phyloP scores from a whole-genome alignment of 1,140 invertebrate species.

The Hetaerina americana region DNA sequence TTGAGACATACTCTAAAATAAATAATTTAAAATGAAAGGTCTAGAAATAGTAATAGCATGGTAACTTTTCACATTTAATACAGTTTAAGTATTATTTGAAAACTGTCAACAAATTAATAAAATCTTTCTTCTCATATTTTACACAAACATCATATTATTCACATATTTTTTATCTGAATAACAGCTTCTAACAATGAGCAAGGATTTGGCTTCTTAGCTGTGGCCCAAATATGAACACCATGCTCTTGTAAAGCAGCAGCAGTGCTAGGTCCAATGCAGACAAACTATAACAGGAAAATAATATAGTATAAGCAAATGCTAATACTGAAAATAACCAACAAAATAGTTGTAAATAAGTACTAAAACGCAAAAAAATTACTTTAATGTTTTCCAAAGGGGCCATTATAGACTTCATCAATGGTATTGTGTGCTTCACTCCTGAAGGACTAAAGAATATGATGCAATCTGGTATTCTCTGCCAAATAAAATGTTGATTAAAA shows the following conservation, averaged over 20 bases:
- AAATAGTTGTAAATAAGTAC: background rate
- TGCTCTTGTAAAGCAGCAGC: slow-evolving; percentile 25
- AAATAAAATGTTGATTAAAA: no score
- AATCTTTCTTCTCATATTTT: no score
- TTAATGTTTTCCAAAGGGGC: slow-evolving; percentile 21
- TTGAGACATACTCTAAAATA: no score
- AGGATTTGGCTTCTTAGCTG: slow-evolving; percentile 26
- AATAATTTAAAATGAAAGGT: no score
- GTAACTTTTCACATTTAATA: no score
- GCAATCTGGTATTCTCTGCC: slow-evolving; percentile 22
- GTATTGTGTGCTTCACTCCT: slow-evolving; percentile 23
- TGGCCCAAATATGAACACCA: slow-evolving; percentile 22
- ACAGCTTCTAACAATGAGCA: slow-evolving; percentile 8
- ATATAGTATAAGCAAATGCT: background rate
- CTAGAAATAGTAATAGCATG: no score
- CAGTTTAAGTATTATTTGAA: no score
- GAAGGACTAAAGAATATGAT: slow-evolving; percentile 36
- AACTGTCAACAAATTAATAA: no score
- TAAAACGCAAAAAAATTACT: slow-evolving; percentile 7
- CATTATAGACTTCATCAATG: slow-evolving; percentile 20
- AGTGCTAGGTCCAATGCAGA: slow-evolving; percentile 34
- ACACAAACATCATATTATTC: no score
- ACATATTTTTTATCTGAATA: no score
- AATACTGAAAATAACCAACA: background rate
- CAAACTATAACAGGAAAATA: slow-evolving; percentile 21